phyloP scores from a whole-genome alignment of 2,113 vertebrate genomes.

The Myocastor coypus region DNA sequence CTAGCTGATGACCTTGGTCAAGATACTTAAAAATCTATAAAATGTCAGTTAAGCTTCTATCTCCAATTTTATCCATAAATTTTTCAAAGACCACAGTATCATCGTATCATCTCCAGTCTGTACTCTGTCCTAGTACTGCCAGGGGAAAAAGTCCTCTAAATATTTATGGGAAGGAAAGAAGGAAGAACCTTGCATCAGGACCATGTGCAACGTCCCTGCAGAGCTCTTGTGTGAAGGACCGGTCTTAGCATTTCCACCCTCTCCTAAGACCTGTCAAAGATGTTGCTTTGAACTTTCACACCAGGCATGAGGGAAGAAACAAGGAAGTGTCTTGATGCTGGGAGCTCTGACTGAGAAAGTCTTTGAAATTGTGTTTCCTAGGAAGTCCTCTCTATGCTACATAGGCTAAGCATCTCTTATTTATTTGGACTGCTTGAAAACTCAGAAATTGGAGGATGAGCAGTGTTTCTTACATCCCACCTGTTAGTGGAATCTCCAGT shows the following conservation, averaged over 20 bases:
- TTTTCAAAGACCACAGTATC: neutral
- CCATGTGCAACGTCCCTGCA: neutral
- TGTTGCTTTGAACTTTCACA: neutral
- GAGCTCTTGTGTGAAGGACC: neutral
- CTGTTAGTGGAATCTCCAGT: neutral
- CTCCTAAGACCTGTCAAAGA: neutral
- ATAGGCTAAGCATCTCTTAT: neutral
- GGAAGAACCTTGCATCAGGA: neutral
- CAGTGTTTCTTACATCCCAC: neutral
- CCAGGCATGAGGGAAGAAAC: neutral
- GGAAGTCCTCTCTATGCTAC: constrained; percentile 8
- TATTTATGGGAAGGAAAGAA: neutral
- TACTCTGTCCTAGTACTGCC: neutral
- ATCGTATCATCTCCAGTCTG: neutral
- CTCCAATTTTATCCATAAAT: neutral
- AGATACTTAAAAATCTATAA: neutral
- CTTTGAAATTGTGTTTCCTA: neutral
- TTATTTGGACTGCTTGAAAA: constrained; percentile 19
- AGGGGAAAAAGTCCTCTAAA: neutral
- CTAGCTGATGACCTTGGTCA: neutral
- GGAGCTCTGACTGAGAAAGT: constrained; percentile 5
- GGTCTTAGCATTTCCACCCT: neutral
- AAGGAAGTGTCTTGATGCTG: neutral
- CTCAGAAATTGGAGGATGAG: neutral
- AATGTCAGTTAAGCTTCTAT: neutral